These are phyloP conservation scores for Micromys minutus DNA, from an alignment of 2,113 vertebrate genomes.

Conservation along the genomic window DNA sequence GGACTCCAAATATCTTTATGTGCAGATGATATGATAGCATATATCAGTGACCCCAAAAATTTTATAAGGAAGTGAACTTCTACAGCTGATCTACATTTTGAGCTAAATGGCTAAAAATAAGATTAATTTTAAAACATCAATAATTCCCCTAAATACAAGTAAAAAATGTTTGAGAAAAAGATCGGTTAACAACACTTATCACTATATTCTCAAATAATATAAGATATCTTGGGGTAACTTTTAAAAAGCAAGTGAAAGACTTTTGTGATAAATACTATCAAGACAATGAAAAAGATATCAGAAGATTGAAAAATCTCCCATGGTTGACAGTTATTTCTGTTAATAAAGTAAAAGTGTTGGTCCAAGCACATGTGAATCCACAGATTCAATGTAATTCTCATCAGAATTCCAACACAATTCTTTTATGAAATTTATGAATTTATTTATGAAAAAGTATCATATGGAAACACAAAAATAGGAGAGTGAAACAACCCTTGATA, in stretches of 20 bases:
- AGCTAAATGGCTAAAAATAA: background rate
- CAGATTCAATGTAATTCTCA: background rate
- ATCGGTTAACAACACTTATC: background rate
- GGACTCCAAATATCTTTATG: too few relatives aligned
- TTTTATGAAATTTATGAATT: too few relatives aligned
- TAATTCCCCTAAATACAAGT: background rate
- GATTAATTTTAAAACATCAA: background rate
- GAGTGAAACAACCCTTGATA: background rate
- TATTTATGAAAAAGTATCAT: too few relatives aligned
- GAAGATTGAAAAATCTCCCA: background rate
- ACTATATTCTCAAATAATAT: background rate
- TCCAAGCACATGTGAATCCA: background rate
- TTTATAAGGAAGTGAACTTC: background rate
- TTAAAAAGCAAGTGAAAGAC: background rate
- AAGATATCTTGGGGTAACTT: background rate
- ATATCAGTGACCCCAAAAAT: background rate
- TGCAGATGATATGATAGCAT: too few relatives aligned
- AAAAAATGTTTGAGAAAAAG: background rate
- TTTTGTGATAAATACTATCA: background rate
- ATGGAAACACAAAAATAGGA: background rate
- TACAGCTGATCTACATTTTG: background rate
- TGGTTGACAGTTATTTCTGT: background rate
- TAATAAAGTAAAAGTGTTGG: background rate
- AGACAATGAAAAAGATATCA: background rate
- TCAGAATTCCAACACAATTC: background rate